These are phyloP conservation scores for Phylloscopus collybita DNA, from an alignment of 2,797 vertebrate species.

Conservation along the genomic window DNA sequence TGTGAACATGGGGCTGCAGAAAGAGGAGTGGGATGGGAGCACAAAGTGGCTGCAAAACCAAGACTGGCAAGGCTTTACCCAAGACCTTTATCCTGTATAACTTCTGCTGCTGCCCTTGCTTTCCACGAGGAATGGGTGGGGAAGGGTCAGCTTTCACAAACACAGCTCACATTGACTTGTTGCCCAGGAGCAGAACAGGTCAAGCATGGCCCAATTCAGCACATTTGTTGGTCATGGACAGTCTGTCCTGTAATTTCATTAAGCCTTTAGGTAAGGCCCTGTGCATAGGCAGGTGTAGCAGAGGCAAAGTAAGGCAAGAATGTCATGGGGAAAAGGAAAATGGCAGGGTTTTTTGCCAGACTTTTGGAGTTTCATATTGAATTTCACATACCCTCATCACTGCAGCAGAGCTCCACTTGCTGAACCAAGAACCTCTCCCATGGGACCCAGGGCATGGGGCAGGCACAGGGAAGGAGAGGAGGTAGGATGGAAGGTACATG, in stretches of 20 bases:
- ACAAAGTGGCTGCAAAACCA: not conserved
- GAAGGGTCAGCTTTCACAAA: not conserved
- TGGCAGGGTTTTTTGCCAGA: not conserved
- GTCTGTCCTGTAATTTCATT: not conserved
- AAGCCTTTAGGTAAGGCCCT: not conserved
- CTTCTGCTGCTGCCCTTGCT: not conserved
- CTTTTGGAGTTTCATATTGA: not conserved
- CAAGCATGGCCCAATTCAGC: not conserved
- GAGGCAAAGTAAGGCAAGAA: not conserved
- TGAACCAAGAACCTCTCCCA: not conserved
- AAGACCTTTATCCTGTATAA: not conserved
- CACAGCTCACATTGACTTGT: not conserved
- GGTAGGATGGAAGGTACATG: not conserved
- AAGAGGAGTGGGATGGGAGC: not conserved
- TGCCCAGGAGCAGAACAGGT: not conserved
- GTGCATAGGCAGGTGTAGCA: not conserved
- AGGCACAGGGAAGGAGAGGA: not conserved
- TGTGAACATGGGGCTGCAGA: not conserved
- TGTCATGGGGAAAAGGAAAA: not conserved
- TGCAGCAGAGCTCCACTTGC: not conserved
- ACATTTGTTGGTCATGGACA: not conserved
- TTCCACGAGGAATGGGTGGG: not conserved
- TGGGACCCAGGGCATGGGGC: not conserved
- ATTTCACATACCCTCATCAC: accelerated
- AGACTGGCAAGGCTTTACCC: not conserved